phyloP scores from a whole-genome alignment of 2,888 invertebrate genomes.

The Heliconius erato region DNA sequence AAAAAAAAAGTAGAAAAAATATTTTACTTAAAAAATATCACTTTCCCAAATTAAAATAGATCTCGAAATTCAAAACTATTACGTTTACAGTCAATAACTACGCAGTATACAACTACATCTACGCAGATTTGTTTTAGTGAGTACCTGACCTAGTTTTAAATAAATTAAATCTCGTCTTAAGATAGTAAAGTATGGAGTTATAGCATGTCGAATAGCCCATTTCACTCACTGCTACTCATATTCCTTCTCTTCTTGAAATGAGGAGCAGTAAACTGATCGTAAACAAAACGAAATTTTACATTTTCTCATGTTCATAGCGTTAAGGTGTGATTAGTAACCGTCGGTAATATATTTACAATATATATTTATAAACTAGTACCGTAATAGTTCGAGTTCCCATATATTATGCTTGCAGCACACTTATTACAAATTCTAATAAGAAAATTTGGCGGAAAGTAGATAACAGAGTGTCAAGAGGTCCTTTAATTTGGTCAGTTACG shows the following conservation, averaged over 20 bases:
- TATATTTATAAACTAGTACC: neutral
- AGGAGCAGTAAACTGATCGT: conserved; percentile 37
- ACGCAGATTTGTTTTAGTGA: neutral
- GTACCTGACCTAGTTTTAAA: neutral
- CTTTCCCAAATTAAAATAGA: neutral
- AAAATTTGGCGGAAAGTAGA: neutral
- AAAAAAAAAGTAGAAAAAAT: too few relatives aligned
- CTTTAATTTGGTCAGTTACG: too few relatives aligned
- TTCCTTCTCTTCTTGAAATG: neutral
- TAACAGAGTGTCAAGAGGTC: neutral
- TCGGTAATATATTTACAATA: neutral
- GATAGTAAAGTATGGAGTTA: conserved; percentile 4
- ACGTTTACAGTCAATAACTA: neutral
- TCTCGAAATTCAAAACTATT: neutral
- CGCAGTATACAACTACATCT: too few relatives aligned
- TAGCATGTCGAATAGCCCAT: conserved; percentile 20
- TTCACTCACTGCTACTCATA: conserved; percentile 19
- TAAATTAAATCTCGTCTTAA: neutral
- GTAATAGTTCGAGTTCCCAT: too few relatives aligned
- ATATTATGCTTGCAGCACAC: too few relatives aligned
- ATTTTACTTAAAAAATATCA: neutral
- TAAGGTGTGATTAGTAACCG: neutral
- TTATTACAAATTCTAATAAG: too few relatives aligned
- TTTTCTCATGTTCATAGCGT: neutral
- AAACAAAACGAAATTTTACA: conserved; percentile 34